Percentiles rank a stretch among this genome's conserved stretches.
These are phyloP conservation scores for Tinamus guttatus DNA, from an alignment of 2,113 vertebrate species.

Conservation along the genomic window DNA sequence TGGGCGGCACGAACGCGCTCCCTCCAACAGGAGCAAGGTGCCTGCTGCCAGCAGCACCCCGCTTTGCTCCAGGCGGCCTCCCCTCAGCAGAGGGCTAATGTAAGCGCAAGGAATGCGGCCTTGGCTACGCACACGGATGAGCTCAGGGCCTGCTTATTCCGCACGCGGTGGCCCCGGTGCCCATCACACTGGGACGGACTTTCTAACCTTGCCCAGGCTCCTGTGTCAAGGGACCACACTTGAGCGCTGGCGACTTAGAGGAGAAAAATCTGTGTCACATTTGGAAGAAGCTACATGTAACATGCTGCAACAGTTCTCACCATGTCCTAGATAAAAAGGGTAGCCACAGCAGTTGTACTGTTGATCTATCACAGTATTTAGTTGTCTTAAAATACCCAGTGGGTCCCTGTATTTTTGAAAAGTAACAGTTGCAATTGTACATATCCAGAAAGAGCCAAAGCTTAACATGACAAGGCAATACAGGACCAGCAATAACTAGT, in stretches of 20 bases:
- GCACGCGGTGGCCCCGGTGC: neutral
- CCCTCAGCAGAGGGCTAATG: neutral
- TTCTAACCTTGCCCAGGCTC: neutral
- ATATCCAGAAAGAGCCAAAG: neutral
- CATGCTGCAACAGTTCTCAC: neutral
- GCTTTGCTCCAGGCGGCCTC: neutral
- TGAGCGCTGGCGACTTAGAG: neutral
- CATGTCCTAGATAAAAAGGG: neutral
- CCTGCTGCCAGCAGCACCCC: neutral
- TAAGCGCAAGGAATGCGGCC: neutral
- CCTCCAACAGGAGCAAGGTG: neutral
- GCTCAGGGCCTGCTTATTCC: neutral
- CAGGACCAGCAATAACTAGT: neutral
- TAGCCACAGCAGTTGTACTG: neutral
- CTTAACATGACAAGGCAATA: neutral
- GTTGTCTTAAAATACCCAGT: neutral
- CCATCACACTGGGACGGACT: neutral
- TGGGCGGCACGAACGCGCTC: neutral
- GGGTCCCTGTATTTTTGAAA: neutral
- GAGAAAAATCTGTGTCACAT: neutral
- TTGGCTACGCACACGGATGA: neutral
- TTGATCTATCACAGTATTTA: neutral
- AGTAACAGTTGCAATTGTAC: neutral
- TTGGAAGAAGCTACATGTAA: neutral
- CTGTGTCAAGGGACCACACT: accelerated